Conservation (phyloP, 1,140 invertebrate species). For the Panonychus citri region DNA sequence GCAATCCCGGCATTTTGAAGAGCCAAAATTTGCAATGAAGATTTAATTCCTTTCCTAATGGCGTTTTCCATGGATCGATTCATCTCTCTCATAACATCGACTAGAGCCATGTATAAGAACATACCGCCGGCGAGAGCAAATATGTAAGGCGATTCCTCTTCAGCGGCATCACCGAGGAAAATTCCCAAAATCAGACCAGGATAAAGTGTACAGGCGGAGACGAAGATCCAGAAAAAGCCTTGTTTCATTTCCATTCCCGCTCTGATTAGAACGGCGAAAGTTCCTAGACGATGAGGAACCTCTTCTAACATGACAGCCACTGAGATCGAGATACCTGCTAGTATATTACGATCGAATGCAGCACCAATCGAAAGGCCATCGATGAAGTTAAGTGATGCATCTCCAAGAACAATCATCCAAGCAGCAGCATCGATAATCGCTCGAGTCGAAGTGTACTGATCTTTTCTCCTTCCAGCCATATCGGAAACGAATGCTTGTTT, state of each 20-base stretch:
- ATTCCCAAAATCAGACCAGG: slow-evolving; percentile 35
- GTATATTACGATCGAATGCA: slow-evolving; percentile 33
- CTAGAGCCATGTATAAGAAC: slow-evolving; percentile 40
- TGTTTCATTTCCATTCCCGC: slow-evolving; percentile 39
- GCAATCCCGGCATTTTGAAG: slow-evolving; percentile 11
- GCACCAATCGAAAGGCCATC: slow-evolving; percentile 23
- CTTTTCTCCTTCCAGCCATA: slow-evolving; percentile 7
- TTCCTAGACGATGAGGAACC: slow-evolving; percentile 43
- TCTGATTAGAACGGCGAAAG: slow-evolving; percentile 43
- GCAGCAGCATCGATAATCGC: slow-evolving; percentile 9
- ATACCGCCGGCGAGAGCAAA: slow-evolving; percentile 36
- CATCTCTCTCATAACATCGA: slow-evolving; percentile 31
- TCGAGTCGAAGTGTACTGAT: slow-evolving; percentile 6
- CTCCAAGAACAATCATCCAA: slow-evolving; percentile 13
- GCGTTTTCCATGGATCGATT: slow-evolving; percentile 9
- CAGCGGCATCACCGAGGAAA: slow-evolving; percentile 27
- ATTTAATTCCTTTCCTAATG: slow-evolving; percentile 3
- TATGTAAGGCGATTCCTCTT: slow-evolving; percentile 24
- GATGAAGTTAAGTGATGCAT: slow-evolving; percentile 12
- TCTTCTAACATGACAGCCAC: slow-evolving; percentile 42
- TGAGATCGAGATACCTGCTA: slow-evolving; percentile 38
- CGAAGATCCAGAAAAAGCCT: slow-evolving; percentile 38
- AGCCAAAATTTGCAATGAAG: slow-evolving; percentile 1
- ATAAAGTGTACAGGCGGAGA: slow-evolving; percentile 39
- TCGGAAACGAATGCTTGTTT: slow-evolving; percentile 6